A percentile compares a stretch with the other conserved stretches of the same genome.
These are phyloP conservation scores for Aphaenogaster floridana DNA, from an alignment of 1,140 invertebrate species.

Conservation along the genomic window DNA sequence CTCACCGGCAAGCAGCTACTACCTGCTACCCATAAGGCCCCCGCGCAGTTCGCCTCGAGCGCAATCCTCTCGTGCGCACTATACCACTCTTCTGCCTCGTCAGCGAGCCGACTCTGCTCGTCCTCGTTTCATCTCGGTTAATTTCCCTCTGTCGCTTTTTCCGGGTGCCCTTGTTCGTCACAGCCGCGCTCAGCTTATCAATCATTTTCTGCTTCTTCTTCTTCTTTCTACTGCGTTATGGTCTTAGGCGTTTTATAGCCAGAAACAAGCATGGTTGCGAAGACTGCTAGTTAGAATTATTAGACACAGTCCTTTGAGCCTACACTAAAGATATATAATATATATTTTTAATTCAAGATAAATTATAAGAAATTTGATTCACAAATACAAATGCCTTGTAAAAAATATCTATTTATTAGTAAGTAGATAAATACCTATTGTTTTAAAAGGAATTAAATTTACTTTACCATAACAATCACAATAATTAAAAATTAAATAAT, in stretches of 20 bases:
- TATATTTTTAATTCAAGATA: neutral
- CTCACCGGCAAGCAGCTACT: slow-evolving; percentile 66
- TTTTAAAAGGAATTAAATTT: neutral
- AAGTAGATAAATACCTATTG: neutral
- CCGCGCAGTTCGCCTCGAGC: slow-evolving; percentile 42
- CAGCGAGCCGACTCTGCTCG: slow-evolving; percentile 47
- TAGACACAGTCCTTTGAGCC: neutral
- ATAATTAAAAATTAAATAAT: slow-evolving; percentile 11
- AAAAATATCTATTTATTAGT: slow-evolving; percentile 11
- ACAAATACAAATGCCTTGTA: neutral
- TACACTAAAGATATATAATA: no score
- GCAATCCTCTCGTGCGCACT: slow-evolving; percentile 27
- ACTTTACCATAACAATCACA: neutral
- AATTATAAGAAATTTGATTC: neutral
- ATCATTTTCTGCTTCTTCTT: slow-evolving; percentile 60
- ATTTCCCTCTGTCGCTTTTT: slow-evolving; percentile 71
- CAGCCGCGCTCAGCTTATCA: slow-evolving; percentile 62
- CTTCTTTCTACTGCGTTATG: slow-evolving; percentile 1
- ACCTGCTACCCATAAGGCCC: slow-evolving; percentile 72
- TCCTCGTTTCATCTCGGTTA: slow-evolving; percentile 69
- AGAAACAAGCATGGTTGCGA: neutral
- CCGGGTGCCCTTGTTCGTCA: slow-evolving; percentile 67
- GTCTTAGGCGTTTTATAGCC: neutral
- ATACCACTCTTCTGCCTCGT: slow-evolving; percentile 53
- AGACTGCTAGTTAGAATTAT: neutral